phyloP scores from a whole-genome alignment of 2,797 vertebrate genomes.

The Eleutherodactylus coqui region DNA sequence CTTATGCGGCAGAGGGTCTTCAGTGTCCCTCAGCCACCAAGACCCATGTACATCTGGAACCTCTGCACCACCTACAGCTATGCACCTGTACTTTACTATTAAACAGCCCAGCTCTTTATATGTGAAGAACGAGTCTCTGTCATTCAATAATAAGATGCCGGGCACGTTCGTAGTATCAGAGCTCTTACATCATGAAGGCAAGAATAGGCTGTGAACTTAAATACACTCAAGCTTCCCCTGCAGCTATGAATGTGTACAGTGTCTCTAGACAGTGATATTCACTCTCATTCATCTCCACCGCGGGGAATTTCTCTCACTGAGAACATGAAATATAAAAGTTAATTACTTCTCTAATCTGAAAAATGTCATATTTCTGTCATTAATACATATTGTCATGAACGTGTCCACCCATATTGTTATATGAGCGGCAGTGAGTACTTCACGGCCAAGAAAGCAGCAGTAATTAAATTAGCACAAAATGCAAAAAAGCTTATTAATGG shows the following conservation, averaged over 20 bases:
- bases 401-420: neutral
- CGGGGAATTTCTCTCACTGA: neutral
- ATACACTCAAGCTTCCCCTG: constrained; percentile 15
- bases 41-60: neutral
- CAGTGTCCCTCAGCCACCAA: no score
- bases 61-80: neutral
- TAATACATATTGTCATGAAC: constrained; percentile 22
- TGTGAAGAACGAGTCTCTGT: neutral
- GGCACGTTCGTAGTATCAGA: constrained; percentile 12
- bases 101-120: neutral
- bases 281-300: constrained; percentile 4
- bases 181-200: constrained; percentile 19
- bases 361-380: constrained; percentile 43
- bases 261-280: constrained; percentile 24
- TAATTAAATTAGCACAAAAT: constrained; percentile 10
- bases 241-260: constrained; percentile 35
- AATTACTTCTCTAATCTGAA: constrained; percentile 58
- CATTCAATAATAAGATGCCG: neutral
- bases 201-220: constrained; percentile 8
- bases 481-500: neutral
- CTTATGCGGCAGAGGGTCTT: no score
- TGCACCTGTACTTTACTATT: neutral
- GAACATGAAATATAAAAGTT: constrained; percentile 48
- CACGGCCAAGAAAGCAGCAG: neutral
- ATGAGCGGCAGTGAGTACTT: neutral